Base-by-base conservation (phyloP, 2,797 vertebrate genomes). In the Heliangelus exortis region DNA sequence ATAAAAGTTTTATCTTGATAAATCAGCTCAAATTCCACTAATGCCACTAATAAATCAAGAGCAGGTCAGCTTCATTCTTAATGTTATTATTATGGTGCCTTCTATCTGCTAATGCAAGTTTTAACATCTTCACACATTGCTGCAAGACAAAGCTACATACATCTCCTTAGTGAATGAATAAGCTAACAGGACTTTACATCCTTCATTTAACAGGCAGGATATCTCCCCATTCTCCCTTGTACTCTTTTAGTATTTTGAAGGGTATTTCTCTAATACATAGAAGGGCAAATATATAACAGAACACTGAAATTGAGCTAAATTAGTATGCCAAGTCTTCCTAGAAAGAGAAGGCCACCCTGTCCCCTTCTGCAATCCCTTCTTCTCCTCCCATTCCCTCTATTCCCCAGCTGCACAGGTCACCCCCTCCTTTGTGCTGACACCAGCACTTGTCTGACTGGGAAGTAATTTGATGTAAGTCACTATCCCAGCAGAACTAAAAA, bases 11-110 rank as follows among this genome's bases (percentile, higher is more conserved):
- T 58, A 87, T 87, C 84, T 93, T 89, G 87, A 95, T 93, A 91
- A 93, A 94, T 89, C 76, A 73, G 72, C 58, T 94, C 79, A 76
- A 87, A 92, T 96, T 96, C 87, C 87, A 76, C 55, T 25, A 80
- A 41, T 48, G 43, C 63, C 72, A 58, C 92, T 69, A 86, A 89
- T 81, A 93, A 92, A 94, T 89, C 69, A 83, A 77, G 55, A 66
- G n/a, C 41, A 62, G 89, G 58, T 84, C 89, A 89, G 43, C 62
- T 92, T 76, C 55, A 36, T 78, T 89, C 76, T 86, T 84, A 41
- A 48, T 47, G 59, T 59, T 85, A 25, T 93, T 87, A 86, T 61
- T 68, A 77, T 18, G 28, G 51, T 85, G 90, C 45, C 68, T 96
- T 92, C 85, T 91, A 87, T 87, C 91, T 91, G 61, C 55, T 73